Conservation (phyloP, 2,888 invertebrate genomes). For the Drosophila melanosoma region DNA sequence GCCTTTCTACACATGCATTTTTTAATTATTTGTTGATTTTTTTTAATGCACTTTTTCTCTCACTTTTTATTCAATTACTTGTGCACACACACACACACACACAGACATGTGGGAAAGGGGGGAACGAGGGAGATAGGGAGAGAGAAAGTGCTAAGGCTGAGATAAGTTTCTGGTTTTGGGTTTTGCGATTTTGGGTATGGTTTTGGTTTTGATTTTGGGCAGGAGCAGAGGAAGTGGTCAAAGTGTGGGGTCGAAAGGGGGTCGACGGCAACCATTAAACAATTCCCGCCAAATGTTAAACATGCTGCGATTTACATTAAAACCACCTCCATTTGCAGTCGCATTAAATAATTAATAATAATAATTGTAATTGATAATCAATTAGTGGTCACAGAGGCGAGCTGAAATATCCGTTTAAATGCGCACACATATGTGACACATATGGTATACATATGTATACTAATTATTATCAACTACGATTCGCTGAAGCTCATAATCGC, state of each 20-base stretch:
- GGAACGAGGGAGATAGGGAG: too few species aligned
- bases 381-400: constrained; percentile 56
- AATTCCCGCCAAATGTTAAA: constrained; percentile 35
- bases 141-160: constrained; percentile 15
- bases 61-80: constrained; percentile 72
- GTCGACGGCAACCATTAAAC: neutral
- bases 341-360: constrained; percentile 77
- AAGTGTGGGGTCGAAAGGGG: neutral
- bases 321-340: constrained; percentile 52
- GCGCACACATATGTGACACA: neutral
- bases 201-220: neutral
- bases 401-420: constrained; percentile 16
- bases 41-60: constrained; percentile 1
- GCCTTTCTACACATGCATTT: constrained; percentile 48
- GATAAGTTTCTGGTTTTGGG: neutral
- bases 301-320: constrained; percentile 57
- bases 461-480: neutral
- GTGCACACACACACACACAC: constrained; percentile 43
- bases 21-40: constrained; percentile 51
- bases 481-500: neutral
- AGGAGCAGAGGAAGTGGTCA: neutral
- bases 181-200: neutral
- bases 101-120: constrained; percentile 15
- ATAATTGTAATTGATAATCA: constrained; percentile 76
- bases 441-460: neutral